Conservation (phyloP, 1,140 invertebrate species). For the Tetramorium simillimum region DNA sequence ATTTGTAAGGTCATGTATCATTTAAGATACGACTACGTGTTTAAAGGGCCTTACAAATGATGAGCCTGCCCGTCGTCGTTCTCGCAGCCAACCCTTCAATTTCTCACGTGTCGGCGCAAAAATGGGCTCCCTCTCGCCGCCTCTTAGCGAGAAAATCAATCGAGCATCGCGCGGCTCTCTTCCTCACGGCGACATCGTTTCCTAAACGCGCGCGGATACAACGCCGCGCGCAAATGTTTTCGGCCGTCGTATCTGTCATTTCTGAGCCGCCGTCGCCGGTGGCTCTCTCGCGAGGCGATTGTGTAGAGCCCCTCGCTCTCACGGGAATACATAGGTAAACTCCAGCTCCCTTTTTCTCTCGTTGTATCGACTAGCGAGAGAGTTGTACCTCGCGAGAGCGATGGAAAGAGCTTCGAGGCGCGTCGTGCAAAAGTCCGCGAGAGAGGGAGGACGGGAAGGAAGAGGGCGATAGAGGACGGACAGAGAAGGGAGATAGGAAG, state of each 20-base stretch:
- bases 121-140: constrained; percentile 25
- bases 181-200: constrained; percentile 26
- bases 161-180: constrained; percentile 42
- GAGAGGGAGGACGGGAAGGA: constrained; percentile 3
- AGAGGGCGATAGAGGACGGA: constrained; percentile 37
- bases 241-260: not conserved
- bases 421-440: constrained; percentile 26
- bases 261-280: not conserved
- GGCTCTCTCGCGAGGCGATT: constrained; percentile 12
- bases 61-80: not conserved
- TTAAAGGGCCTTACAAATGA: constrained; percentile 27
- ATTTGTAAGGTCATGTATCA: not conserved
- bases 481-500: constrained; percentile 45
- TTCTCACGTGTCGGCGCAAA: constrained; percentile 36
- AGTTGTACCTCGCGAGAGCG: constrained; percentile 48
- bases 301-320: not conserved
- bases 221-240: not conserved
- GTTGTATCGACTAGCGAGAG: constrained; percentile 48
- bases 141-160: constrained; percentile 59
- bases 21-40: not conserved
- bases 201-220: constrained; percentile 19
- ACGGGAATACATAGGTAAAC: constrained; percentile 18
- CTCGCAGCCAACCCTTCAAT: not conserved
- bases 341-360: not conserved
- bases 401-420: constrained; percentile 44